A percentile compares a stretch with the other conserved stretches of the same genome.
Evolutionary conservation across 2,113 vertebrate genomes (phyloP).

Genomic region (Seriola rivoliana): DNA sequence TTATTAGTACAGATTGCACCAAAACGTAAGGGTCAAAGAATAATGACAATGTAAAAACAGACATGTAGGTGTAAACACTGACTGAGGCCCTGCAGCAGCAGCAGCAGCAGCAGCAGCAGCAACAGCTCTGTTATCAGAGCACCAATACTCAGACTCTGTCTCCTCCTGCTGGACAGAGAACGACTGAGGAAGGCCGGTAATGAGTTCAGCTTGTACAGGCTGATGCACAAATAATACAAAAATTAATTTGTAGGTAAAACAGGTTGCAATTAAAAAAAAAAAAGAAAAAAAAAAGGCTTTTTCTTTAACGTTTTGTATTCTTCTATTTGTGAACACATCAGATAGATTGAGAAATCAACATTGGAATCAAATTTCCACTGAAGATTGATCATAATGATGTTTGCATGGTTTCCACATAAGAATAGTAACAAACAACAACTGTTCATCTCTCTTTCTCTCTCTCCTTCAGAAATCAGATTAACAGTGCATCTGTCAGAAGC

Average conservation of each 20-base stretch:
- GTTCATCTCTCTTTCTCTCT: background rate
- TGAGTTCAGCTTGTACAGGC: background rate
- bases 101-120: background rate
- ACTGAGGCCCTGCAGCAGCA: background rate
- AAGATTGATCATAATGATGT: background rate
- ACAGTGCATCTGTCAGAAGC: constrained; percentile 42
- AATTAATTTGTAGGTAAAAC: background rate
- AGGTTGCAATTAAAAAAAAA: background rate
- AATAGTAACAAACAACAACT: constrained; percentile 17
- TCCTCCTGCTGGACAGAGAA: constrained; percentile 76
- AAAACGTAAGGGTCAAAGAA: background rate
- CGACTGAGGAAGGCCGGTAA: background rate
- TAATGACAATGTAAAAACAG: constrained; percentile 28
- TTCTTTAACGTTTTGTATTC: background rate
- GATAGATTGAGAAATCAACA: background rate
- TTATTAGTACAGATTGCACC: background rate
- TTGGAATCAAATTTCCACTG: background rate
- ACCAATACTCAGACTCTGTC: constrained; percentile 67
- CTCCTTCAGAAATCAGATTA: constrained; percentile 37
- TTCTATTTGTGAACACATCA: background rate
- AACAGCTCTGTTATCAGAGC: background rate
- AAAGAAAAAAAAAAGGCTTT: background rate
- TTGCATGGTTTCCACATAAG: background rate
- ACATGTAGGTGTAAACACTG: constrained; percentile 3
- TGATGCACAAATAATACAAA: background rate